A percentile compares a stretch with the other conserved stretches of the same genome.
Conservation (phyloP, 1,140 invertebrate genomes). For the Himalopsyche phryganea region DNA sequence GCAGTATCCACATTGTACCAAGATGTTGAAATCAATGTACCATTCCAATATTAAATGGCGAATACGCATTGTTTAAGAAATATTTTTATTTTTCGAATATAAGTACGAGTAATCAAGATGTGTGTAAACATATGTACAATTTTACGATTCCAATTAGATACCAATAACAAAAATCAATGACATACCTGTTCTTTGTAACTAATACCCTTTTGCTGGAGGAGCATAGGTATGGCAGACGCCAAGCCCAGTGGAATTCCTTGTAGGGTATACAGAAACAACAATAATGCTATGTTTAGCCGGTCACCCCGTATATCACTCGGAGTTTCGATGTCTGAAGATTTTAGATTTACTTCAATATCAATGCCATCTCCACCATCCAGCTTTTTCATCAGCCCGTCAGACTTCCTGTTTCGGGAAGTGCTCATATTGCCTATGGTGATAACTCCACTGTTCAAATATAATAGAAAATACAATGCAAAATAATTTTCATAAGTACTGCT, state of each 20-base stretch:
- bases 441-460: neutral
- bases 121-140: too few relatives aligned
- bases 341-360: too few relatives aligned
- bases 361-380: conserved; percentile 44
- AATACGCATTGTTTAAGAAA: too few relatives aligned
- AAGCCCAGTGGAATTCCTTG: conserved; percentile 96
- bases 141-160: too few relatives aligned
- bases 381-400: conserved; percentile 23
- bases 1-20: too few relatives aligned
- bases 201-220: conserved; percentile 86
- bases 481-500: conserved; percentile 1
- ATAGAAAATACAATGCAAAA: neutral
- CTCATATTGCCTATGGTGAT: conserved; percentile 30
- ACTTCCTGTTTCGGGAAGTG: conserved; percentile 16
- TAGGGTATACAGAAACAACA: conserved; percentile 89
- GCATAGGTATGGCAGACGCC: conserved; percentile 89
- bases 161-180: too few relatives aligned
- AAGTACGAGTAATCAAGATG: too few relatives aligned
- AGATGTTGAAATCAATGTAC: too few relatives aligned
- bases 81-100: too few relatives aligned
- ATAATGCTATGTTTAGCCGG: conserved; percentile 73
- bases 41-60: too few relatives aligned
- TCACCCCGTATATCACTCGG: conserved; percentile 66
- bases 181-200: conserved; percentile 74
- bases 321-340: conserved; percentile 33